Percentiles rank a stretch among this genome's conserved stretches.
These are phyloP conservation scores for Himalopsyche tibetana DNA, from an alignment of 2,888 invertebrate genomes.

Conservation along the genomic window DNA sequence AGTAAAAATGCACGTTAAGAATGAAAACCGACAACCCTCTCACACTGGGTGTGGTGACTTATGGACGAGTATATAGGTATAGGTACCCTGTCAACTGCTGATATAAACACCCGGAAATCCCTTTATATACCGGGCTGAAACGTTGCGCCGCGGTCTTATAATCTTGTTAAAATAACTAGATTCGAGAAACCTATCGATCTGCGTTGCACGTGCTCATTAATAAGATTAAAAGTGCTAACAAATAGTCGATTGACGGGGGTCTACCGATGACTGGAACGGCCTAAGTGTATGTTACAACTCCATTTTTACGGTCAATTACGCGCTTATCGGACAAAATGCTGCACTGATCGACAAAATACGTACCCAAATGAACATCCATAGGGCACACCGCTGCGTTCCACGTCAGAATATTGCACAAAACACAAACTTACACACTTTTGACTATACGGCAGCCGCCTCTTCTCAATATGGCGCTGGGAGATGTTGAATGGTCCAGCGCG, in stretches of 20 bases:
- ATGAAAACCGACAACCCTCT: slow-evolving; percentile 79
- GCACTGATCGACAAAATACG: slow-evolving; percentile 70
- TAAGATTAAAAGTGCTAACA: slow-evolving; percentile 82
- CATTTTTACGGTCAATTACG: slow-evolving; percentile 69
- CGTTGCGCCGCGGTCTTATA: slow-evolving; percentile 80
- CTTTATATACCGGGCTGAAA: slow-evolving; percentile 79
- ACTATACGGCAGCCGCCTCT: slow-evolving; percentile 83
- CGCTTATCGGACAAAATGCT: slow-evolving; percentile 54
- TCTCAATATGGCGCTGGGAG: slow-evolving; percentile 85
- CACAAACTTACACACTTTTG: slow-evolving; percentile 77
- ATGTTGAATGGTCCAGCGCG: slow-evolving; percentile 72
- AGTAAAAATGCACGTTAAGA: slow-evolving; percentile 40
- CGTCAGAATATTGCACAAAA: slow-evolving; percentile 78
- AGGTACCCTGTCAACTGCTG: slow-evolving; percentile 80
- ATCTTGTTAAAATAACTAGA: slow-evolving; percentile 88
- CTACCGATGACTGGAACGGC: slow-evolving; percentile 80
- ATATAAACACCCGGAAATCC: slow-evolving; percentile 79
- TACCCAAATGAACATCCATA: slow-evolving; percentile 79
- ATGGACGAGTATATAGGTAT: slow-evolving; percentile 80
- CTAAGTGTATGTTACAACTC: slow-evolving; percentile 80
- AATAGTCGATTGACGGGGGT: slow-evolving; percentile 78
- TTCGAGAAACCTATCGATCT: slow-evolving; percentile 84
- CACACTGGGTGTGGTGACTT: slow-evolving; percentile 80
- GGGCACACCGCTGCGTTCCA: slow-evolving; percentile 77
- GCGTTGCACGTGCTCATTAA: slow-evolving; percentile 81